These are phyloP conservation scores for Pipistrellus pipistrellus DNA, from an alignment of 2,797 vertebrate genomes.

Conservation along the genomic window DNA sequence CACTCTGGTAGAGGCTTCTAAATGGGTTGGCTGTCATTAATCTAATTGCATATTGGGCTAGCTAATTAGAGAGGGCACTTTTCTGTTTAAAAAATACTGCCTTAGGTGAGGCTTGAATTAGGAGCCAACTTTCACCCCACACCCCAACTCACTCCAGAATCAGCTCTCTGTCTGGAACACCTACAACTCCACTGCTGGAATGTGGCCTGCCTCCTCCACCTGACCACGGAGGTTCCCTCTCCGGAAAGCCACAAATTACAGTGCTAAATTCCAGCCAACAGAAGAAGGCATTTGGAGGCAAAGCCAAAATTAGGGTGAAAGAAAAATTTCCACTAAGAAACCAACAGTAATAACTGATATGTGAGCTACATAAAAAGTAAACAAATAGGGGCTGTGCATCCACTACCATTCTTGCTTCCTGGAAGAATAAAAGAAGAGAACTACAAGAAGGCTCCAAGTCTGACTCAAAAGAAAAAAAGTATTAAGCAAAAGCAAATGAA, in stretches of 20 bases:
- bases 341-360: neutral
- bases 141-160: constrained; percentile 14
- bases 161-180: neutral
- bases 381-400: neutral
- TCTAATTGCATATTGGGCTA: constrained; percentile 49
- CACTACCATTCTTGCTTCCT: neutral
- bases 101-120: constrained; percentile 59
- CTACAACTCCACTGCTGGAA: neutral
- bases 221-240: constrained; percentile 47
- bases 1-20: constrained; percentile 37
- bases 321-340: constrained; percentile 57
- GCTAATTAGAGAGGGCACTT: constrained; percentile 57
- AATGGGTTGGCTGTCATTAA: constrained; percentile 37
- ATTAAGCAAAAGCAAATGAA: neutral
- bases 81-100: constrained; percentile 43
- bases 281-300: constrained; percentile 36
- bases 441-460: neutral
- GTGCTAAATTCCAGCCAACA: constrained; percentile 13
- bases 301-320: constrained; percentile 45
- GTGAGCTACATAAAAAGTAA: neutral
- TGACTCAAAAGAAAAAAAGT: neutral
- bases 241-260: constrained; percentile 66
- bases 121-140: constrained; percentile 46
- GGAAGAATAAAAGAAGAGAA: neutral
- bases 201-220: constrained; percentile 7